Evolutionary conservation across 2,888 invertebrate species (phyloP), one percentile per base, ranked within the genome.

Genomic region (Leptodirus hochenwartii): DNA sequence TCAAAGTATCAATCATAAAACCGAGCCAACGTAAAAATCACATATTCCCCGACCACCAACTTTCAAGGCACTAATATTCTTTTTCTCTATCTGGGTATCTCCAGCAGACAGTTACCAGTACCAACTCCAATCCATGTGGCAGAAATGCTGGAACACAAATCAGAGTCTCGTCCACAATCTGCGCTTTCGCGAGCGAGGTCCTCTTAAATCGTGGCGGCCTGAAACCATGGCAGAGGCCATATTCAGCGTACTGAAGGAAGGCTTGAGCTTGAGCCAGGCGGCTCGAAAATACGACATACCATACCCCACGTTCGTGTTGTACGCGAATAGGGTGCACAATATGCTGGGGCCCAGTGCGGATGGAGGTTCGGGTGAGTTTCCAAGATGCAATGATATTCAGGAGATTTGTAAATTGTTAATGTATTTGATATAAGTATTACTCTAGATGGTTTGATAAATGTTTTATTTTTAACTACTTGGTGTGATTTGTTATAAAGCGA

Each of bases 221-320:
- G 88, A 88, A 54, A 88, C 87, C 34, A 88, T 88, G 88, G 88
- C 87, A 20, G 87, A 87, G 52, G 88, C 88, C 39, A 88, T 88
- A 45, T 84, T 87, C 59, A 82, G 84, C 46, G 87, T 88, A 33
- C 64, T 88, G 39, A 85, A 85, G 53, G 87, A 88, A 53, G 87
- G 87, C 11, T 63, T 87, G 34, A 84, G 82, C 4, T 59, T 87
- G 34, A 85, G 84, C 17, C 87, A 88, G 53, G 88, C 88, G 1
- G 88, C 88, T 12, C 68, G 88, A 45, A 88, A 87, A 58, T 88
- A 84, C 61, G 88, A 88, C 63, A 88, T 88, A 53, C 88, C 88
- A 30, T 88, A 88, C 58, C 88, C 88, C 40, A 88, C 88, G 5
- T 88, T 88, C 56, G 88, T 88, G 39, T 66, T 88, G 29, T 88